Conservation (phyloP, 1,140 invertebrate genomes). For the Drosophila truncata region DNA sequence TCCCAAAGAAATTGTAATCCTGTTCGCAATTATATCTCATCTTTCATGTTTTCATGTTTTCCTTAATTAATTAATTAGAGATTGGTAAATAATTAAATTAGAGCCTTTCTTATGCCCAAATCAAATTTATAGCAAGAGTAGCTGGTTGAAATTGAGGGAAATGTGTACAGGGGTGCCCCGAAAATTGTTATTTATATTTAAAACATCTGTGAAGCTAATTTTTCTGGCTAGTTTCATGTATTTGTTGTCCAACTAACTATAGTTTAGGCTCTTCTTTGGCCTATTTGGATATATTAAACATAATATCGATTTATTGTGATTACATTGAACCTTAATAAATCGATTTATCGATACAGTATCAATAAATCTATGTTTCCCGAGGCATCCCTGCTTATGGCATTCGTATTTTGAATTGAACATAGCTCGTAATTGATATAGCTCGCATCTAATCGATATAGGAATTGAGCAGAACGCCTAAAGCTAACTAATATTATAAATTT, state of each 20-base stretch:
- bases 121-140: not conserved
- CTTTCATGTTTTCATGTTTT: not conserved
- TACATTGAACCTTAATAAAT: not conserved
- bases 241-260: not conserved
- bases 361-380: not conserved
- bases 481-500: not conserved
- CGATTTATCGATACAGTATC: not conserved
- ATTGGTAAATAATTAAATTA: not conserved
- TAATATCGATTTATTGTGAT: not conserved
- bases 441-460: not conserved
- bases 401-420: conserved; percentile 2
- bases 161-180: not conserved
- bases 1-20: not conserved
- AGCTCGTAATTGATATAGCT: not conserved
- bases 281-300: too few species aligned
- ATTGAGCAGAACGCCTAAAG: not conserved
- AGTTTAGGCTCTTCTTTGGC: too few species aligned
- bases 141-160: not conserved
- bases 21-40: not conserved
- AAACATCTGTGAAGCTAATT: not conserved
- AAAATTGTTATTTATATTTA: not conserved
- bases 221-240: not conserved
- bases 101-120: not conserved
- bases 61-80: too few species aligned
- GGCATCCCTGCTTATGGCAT: not conserved